These are phyloP conservation scores for Urophycis tenuis DNA, from an alignment of 2,797 vertebrate species.

Conservation along the genomic window DNA sequence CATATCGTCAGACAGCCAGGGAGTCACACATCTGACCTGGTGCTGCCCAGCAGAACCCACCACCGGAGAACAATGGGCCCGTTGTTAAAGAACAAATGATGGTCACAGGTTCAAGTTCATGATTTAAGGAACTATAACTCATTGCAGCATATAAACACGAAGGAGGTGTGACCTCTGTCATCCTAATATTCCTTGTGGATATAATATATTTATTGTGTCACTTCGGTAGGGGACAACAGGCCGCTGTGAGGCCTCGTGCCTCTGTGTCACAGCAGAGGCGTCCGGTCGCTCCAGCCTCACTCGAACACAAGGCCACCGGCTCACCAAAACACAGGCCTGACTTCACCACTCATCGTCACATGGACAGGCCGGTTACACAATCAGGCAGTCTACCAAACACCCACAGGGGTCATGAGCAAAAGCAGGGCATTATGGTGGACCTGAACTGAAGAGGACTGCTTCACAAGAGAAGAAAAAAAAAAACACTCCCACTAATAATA, in stretches of 20 bases:
- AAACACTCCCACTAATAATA: neutral
- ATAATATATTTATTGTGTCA: neutral
- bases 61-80: neutral
- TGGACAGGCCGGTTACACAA: conserved; percentile 52
- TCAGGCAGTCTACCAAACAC: conserved; percentile 51
- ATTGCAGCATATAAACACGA: no score
- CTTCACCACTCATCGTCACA: conserved; percentile 52
- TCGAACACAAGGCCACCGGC: conserved; percentile 41
- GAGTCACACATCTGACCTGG: conserved; percentile 4
- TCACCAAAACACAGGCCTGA: conserved; percentile 43
- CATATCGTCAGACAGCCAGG: conserved; percentile 2
- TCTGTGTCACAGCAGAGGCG: neutral
- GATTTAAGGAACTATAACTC: neutral
- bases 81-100: neutral
- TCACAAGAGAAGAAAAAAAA: conserved; percentile 12
- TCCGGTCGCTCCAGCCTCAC: neutral
- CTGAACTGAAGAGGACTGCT: conserved; percentile 35
- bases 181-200: neutral
- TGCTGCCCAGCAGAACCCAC: conserved; percentile 1
- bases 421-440: conserved; percentile 48
- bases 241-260: neutral
- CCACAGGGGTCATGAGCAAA: conserved; percentile 41
- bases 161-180: neutral
- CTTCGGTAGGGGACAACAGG: neutral
- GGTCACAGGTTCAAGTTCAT: neutral